Percentiles rank a stretch among this genome's conserved stretches.
phyloP scores from a whole-genome alignment of 2,888 invertebrate species.

The Patella ulyssiponensis region DNA sequence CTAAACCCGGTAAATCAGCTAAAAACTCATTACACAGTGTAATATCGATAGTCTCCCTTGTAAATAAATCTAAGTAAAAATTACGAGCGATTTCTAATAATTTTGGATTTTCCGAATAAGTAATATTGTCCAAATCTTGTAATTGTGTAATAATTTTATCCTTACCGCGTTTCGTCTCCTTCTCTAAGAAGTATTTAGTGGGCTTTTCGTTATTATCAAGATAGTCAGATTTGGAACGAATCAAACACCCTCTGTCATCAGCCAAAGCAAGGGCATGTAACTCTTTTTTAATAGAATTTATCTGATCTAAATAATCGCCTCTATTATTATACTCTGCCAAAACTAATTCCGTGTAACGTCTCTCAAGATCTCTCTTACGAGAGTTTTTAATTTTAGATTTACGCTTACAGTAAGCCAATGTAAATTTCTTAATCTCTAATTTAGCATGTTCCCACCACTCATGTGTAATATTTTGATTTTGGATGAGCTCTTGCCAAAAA shows the following conservation, averaged over 20 bases:
- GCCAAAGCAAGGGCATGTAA: not conserved
- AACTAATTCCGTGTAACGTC: conserved; percentile 1
- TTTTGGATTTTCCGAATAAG: not conserved
- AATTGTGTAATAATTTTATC: conserved; percentile 18
- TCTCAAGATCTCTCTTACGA: not conserved
- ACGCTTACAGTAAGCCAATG: not conserved
- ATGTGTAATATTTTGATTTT: not conserved
- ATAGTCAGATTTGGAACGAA: conserved; percentile 3
- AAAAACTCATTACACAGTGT: conserved; percentile 16
- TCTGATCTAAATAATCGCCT: conserved; percentile 13
- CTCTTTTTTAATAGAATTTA: not conserved
- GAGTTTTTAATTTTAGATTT: not conserved
- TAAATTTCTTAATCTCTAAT: conserved; percentile 1
- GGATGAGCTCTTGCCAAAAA: not conserved
- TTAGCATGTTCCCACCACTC: conserved; percentile 3
- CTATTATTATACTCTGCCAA: conserved; percentile 9
- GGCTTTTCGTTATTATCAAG: conserved; percentile 7
- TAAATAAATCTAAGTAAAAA: conserved; percentile 20
- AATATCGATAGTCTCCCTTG: conserved; percentile 21
- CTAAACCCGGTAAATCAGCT: conserved; percentile 15
- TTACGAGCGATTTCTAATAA: conserved; percentile 14
- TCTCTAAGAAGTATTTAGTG: conserved; percentile 21
- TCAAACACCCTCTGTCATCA: not conserved
- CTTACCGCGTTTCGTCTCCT: conserved; percentile 15
- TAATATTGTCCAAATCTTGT: conserved; percentile 2